Conservation (phyloP, 2,113 vertebrate genomes). For the Irena cyanogastra region DNA sequence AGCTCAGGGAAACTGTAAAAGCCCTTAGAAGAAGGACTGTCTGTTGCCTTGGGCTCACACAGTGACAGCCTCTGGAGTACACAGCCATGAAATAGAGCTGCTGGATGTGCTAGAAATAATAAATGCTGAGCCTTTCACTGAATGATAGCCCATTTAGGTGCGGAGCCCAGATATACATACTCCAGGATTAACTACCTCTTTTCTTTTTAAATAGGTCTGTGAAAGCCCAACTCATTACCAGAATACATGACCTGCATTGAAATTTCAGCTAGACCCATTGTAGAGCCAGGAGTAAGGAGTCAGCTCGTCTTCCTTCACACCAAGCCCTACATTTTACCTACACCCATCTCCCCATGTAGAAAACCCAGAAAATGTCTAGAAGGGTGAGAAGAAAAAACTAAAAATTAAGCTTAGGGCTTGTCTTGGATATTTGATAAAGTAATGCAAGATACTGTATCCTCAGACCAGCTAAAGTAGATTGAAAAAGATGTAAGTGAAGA, state of each 20-base stretch:
- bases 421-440: neutral
- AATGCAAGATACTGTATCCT: neutral
- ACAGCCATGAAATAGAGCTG: constrained; percentile 2
- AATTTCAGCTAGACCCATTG: neutral
- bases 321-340: neutral
- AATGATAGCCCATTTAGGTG: constrained; percentile 18
- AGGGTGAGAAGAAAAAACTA: neutral
- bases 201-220: constrained; percentile 29
- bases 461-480: neutral
- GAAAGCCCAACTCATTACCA: constrained; percentile 7
- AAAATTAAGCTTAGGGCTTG: neutral
- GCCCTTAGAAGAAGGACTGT: neutral
- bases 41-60: neutral
- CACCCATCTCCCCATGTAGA: neutral
- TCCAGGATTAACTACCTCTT: constrained; percentile 14
- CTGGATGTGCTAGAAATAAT: constrained; percentile 32
- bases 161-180: neutral
- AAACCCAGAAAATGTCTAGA: neutral
- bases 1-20: neutral
- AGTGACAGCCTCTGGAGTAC: neutral
- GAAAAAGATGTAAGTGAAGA: neutral
- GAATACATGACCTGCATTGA: neutral
- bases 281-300: neutral
- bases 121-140: constrained; percentile 5
- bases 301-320: neutral